Evolutionary conservation across 2,888 invertebrate genomes (phyloP), one percentile per base, ranked within the genome.

Genomic region (Heliconius erato): DNA sequence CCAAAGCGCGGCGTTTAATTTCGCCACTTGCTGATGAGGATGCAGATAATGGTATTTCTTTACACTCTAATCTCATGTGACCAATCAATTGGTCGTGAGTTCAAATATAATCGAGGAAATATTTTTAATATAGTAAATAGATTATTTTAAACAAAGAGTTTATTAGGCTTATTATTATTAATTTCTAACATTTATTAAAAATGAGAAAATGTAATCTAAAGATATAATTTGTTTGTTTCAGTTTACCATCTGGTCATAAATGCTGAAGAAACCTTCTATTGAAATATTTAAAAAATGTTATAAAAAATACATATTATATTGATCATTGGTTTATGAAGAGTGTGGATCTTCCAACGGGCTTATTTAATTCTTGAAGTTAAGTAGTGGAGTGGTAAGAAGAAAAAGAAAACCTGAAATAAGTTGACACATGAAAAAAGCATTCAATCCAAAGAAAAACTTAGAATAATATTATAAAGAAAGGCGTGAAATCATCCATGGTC

Each of bases 191-290:
- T 26, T 65, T 26, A 26, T 12, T 26, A n/a, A 40, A 9, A 11
- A 65, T 26, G 12, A 12, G 11, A 65, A n/a, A 65, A n/a, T 9
- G 7, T 28, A 26, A n/a, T 28, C 6, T 67, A 7, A 67, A 28
- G 7, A 16, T 28, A 28, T 16, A n/a, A 28, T 67, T 71, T 44
- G n/a, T n/a, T 71, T 71, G 71, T 71, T 71, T 44, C 71, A 71
- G 71, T 14, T 23, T 71, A 71, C 71, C 40, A 71, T 14, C 71
- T 44, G n/a, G n/a, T 14, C 26, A 71, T 26, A 40, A 26, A 14
- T 71, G 71, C 40, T 71, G 71, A 71, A 71, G 26, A 28, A 67
- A 14, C 6, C 16, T 67, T 28, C 16, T 67, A 2, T 3, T 16
- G 3, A 28, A 32, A 67, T 67, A 67, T 28, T 16, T 2, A 67